Conservation (phyloP, 2,797 vertebrate genomes). For the Catharus ustulatus region DNA sequence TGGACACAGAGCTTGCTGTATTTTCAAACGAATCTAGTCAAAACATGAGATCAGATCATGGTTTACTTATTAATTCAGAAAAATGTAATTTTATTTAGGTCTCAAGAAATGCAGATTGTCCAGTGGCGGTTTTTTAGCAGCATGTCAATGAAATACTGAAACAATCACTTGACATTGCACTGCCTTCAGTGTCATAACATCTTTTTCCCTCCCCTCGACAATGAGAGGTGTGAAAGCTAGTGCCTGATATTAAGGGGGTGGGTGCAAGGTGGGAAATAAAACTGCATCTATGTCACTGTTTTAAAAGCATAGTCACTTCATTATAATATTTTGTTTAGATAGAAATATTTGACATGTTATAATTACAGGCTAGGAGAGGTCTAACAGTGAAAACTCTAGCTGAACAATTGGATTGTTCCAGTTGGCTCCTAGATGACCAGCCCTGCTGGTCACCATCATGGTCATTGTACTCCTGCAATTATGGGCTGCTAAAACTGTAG, state of each 20-base stretch:
- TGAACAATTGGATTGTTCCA: background rate
- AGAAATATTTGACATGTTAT: background rate
- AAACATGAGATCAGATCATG: background rate
- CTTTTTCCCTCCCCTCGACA: fast-evolving
- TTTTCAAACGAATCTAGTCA: background rate
- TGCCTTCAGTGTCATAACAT: background rate
- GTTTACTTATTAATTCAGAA: background rate
- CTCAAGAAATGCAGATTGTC: background rate
- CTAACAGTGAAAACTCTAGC: background rate
- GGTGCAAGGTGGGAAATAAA: background rate
- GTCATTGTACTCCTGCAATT: background rate
- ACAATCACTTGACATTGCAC: fast-evolving
- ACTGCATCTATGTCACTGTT: background rate
- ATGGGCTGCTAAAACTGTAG: background rate
- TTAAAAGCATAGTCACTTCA: background rate
- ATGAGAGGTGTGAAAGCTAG: background rate
- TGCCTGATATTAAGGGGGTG: background rate
- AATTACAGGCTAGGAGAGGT: background rate
- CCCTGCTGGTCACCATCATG: fast-evolving
- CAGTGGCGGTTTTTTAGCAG: background rate
- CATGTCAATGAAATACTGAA: background rate
- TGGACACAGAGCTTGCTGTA: background rate
- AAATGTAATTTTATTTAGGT: background rate
- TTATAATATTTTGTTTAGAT: background rate
- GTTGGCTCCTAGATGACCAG: background rate